Evolutionary conservation across 2,797 vertebrate genomes (phyloP).

Genomic region (Arvicola amphibius): DNA sequence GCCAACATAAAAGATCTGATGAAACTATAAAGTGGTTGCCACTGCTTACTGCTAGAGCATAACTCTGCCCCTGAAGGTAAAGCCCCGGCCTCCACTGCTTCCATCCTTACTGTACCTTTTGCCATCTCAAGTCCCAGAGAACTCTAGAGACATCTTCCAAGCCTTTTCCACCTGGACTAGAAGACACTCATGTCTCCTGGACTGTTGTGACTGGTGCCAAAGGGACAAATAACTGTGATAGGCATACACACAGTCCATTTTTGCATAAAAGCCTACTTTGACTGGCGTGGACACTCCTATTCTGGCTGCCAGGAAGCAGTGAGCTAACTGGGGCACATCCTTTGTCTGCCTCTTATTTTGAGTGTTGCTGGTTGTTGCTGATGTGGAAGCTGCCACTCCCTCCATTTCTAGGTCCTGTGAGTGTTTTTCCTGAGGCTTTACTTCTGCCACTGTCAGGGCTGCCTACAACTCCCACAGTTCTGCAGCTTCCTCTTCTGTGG

Average conservation of each 20-base stretch:
- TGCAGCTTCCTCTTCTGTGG: background rate
- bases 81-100: background rate
- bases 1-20: background rate
- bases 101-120: background rate
- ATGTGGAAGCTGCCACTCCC: no score
- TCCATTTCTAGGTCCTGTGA: background rate
- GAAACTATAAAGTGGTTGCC: background rate
- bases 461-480: background rate
- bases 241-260: no score
- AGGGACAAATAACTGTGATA: background rate
- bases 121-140: background rate
- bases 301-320: no score
- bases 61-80: background rate
- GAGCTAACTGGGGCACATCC: background rate
- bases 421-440: no score
- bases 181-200: background rate
- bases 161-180: no score
- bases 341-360: background rate
- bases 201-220: background rate
- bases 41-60: background rate
- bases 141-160: background rate
- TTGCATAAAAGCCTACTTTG: no score
- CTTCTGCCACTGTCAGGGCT: background rate
- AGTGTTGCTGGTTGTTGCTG: background rate
- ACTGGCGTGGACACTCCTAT: background rate